phyloP scores from a whole-genome alignment of 2,888 invertebrate genomes.

The Conchocele bisecta region DNA sequence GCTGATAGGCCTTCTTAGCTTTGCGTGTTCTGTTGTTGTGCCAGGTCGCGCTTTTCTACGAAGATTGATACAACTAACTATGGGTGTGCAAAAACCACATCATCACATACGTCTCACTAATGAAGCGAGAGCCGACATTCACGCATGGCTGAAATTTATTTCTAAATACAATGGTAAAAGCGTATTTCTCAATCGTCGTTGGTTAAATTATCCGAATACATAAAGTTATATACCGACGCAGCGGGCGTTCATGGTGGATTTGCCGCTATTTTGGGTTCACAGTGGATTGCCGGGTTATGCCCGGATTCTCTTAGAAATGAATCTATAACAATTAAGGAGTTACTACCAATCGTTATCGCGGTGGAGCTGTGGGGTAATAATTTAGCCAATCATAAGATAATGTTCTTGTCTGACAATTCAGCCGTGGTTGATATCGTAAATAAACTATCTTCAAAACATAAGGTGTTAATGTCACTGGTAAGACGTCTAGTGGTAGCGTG shows the following conservation, averaged over 20 bases:
- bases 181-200: background rate
- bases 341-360: constrained; percentile 37
- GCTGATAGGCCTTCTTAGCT: constrained; percentile 25
- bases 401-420: constrained; percentile 36
- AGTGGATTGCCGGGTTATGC: constrained; percentile 32
- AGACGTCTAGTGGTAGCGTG: constrained; percentile 16
- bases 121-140: constrained; percentile 1
- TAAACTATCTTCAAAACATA: constrained; percentile 25
- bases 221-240: constrained; percentile 24
- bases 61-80: constrained; percentile 14
- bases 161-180: background rate
- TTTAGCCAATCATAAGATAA: constrained; percentile 25
- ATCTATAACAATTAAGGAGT: constrained; percentile 34
- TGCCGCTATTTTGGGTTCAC: constrained; percentile 18
- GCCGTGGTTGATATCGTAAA: constrained; percentile 31
- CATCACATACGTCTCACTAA: background rate
- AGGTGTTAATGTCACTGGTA: constrained; percentile 25
- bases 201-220: constrained; percentile 13
- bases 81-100: background rate
- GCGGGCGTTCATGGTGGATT: constrained; percentile 15
- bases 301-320: background rate
- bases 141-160: background rate
- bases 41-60: constrained; percentile 16
- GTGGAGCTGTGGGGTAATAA: constrained; percentile 25
- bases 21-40: constrained; percentile 13